phyloP scores from a whole-genome alignment of 2,888 invertebrate species.

The Sesia apiformis region DNA sequence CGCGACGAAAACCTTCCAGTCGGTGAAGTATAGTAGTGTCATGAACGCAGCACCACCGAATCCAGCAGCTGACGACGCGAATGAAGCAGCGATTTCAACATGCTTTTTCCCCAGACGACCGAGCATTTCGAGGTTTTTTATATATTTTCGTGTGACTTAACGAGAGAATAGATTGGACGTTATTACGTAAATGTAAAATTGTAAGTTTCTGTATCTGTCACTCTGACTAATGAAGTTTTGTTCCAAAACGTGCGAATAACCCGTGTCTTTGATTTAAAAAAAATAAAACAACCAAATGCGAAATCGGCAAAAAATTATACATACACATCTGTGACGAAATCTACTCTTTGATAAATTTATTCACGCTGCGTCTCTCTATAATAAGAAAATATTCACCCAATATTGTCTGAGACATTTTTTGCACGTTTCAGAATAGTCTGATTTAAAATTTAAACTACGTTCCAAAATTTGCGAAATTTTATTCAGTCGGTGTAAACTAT shows the following conservation, averaged over 20 bases:
- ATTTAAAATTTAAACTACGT: too few species aligned
- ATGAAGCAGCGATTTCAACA: constrained; percentile 64
- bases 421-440: too few species aligned
- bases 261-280: not conserved
- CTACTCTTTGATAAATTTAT: too few species aligned
- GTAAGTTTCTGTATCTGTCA: not conserved
- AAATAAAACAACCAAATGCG: too few species aligned
- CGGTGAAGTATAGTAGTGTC: constrained; percentile 80
- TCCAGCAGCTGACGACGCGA: constrained; percentile 72
- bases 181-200: constrained; percentile 3
- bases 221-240: not conserved
- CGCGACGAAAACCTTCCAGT: constrained; percentile 83
- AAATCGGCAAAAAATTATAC: too few species aligned
- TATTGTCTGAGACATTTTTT: too few species aligned
- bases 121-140: constrained; percentile 32
- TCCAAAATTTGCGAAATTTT: too few species aligned
- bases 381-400: too few species aligned
- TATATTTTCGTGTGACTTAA: constrained; percentile 1
- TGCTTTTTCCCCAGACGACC: constrained; percentile 77
- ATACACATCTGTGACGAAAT: too few species aligned
- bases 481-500: too few species aligned
- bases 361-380: too few species aligned
- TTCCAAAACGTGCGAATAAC: too few species aligned
- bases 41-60: constrained; percentile 80
- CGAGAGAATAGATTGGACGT: not conserved